Evolutionary conservation across 2,888 invertebrate genomes (phyloP).

Genomic region (Drosophila cyrtoloma): DNA sequence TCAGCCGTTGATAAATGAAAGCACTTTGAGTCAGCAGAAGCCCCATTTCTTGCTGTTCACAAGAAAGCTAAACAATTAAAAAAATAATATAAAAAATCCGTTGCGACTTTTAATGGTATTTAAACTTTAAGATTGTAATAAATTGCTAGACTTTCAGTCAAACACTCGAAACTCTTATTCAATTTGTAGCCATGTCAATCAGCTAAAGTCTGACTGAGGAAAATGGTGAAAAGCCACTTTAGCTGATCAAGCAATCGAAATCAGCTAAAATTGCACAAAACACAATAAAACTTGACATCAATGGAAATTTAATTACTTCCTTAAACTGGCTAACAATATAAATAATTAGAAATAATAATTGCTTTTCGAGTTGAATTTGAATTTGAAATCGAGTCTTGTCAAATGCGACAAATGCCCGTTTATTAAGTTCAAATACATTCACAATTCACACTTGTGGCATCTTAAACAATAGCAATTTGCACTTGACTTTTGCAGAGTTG

Average conservation of each 20-base stretch:
- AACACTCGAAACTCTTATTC: neutral
- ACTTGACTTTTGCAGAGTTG: slow-evolving; percentile 28
- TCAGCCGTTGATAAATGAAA: neutral
- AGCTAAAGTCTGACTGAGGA: neutral
- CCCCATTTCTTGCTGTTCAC: neutral
- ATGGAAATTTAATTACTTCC: neutral
- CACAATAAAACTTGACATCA: neutral
- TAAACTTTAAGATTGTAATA: neutral
- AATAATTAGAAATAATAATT: neutral
- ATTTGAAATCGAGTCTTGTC: neutral
- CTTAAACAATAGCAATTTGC: slow-evolving; percentile 27
- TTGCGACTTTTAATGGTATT: too few relatives aligned
- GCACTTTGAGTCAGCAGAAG: neutral
- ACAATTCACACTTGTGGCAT: slow-evolving; percentile 21
- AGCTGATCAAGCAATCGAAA: neutral
- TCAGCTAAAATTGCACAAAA: neutral
- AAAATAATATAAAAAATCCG: too few relatives aligned
- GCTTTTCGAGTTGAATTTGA: neutral
- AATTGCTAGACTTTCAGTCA: neutral
- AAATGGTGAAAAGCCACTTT: neutral
- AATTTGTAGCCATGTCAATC: neutral
- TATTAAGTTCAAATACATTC: neutral
- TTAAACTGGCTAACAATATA: neutral
- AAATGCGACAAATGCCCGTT: neutral
- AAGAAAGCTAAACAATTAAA: too few relatives aligned